These are phyloP conservation scores for Anguilla pacifica DNA, from an alignment of 2,797 vertebrate species.

Conservation along the genomic window DNA sequence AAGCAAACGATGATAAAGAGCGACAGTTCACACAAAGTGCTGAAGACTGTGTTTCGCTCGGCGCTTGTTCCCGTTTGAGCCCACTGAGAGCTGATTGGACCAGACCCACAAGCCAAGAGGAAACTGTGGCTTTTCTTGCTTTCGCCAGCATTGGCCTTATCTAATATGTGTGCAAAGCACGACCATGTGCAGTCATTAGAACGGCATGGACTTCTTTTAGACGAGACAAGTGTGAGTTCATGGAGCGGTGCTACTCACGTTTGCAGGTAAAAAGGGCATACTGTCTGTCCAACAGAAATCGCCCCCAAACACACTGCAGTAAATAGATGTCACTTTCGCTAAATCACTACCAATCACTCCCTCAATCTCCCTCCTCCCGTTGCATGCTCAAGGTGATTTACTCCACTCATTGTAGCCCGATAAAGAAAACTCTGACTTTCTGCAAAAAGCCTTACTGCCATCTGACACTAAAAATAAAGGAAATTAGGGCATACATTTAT, in stretches of 20 bases:
- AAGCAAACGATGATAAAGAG: neutral
- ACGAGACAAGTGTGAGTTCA: neutral
- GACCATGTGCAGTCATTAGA: neutral
- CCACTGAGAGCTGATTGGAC: neutral
- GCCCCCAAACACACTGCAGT: neutral
- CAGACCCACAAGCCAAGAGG: neutral
- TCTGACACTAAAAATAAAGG: neutral
- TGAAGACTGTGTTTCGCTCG: neutral
- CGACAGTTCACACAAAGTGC: neutral
- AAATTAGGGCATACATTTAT: conserved; percentile 25
- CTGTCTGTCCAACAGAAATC: neutral
- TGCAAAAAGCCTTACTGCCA: neutral
- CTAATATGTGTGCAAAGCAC: neutral
- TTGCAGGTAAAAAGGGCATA: neutral
- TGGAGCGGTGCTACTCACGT: neutral
- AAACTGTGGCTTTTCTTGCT: neutral
- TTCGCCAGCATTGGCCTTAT: neutral
- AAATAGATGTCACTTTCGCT: neutral
- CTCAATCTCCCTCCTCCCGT: neutral
- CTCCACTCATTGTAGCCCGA: neutral
- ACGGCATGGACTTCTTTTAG: too few species aligned
- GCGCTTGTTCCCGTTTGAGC: neutral
- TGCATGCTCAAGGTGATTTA: neutral
- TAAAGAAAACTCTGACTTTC: neutral
- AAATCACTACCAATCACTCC: neutral